Percentiles rank a stretch among this genome's conserved stretches.
Evolutionary conservation across 2,888 invertebrate genomes (phyloP).

Genomic region (Ecliptopera silaceata): DNA sequence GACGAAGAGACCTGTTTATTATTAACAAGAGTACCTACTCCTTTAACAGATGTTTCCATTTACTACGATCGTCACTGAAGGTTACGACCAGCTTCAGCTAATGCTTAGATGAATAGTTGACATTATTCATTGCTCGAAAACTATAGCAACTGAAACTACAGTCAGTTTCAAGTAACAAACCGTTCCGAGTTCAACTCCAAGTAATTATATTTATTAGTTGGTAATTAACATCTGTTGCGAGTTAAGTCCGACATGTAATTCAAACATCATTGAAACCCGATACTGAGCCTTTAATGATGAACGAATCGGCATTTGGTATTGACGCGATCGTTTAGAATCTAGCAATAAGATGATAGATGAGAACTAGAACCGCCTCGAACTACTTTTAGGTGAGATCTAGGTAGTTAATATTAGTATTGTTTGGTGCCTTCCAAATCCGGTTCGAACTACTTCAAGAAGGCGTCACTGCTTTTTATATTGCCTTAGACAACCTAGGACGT

Average conservation of each 20-base stretch:
- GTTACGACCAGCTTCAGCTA: too few relatives aligned
- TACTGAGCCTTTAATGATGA: conserved; percentile 39
- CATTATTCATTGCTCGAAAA: not conserved
- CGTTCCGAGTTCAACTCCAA: conserved; percentile 7
- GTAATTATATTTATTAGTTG: conserved; percentile 17
- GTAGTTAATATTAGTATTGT: conserved; percentile 25
- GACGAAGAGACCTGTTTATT: too few relatives aligned
- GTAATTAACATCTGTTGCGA: conserved; percentile 21
- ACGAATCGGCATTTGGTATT: conserved; percentile 49
- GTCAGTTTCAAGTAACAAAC: not conserved
- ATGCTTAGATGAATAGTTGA: too few relatives aligned
- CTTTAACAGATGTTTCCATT: too few relatives aligned
- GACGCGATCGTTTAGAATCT: conserved; percentile 33
- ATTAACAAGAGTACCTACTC: too few relatives aligned
- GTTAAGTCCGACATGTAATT: conserved; percentile 20
- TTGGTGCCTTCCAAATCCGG: conserved; percentile 37
- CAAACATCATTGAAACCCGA: conserved; percentile 46
- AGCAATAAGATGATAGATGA: conserved; percentile 18
- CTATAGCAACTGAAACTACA: not conserved
- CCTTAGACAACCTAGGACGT: conserved; percentile 6
- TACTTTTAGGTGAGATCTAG: conserved; percentile 27
- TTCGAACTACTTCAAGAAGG: conserved; percentile 28
- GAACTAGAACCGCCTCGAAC: conserved; percentile 23
- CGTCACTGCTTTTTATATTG: conserved; percentile 19
- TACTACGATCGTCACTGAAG: too few relatives aligned